Evolutionary conservation across 2,797 vertebrate genomes (phyloP).

Genomic region (Platalea minor): DNA sequence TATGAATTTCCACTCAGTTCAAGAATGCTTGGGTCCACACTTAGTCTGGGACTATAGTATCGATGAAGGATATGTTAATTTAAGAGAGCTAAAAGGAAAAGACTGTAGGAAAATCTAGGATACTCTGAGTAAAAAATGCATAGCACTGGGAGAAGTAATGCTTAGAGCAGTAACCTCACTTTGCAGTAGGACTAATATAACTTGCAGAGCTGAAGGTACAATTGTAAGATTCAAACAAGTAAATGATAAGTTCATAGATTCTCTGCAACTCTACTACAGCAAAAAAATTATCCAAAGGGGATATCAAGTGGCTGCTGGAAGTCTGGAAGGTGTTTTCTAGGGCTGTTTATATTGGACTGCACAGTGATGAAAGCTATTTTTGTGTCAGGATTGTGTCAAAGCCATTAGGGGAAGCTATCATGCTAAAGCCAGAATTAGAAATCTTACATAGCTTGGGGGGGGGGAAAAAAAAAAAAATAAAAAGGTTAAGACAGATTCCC

Average conservation of each 20-base stretch:
- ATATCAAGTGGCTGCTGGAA: background rate
- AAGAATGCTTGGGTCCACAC: background rate
- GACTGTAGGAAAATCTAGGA: background rate
- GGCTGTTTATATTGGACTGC: background rate
- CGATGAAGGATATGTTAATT: background rate
- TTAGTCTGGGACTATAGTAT: background rate
- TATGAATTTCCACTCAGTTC: background rate
- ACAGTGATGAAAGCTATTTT: background rate
- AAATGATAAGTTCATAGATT: background rate
- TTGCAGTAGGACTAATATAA: background rate
- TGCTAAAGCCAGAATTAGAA: background rate
- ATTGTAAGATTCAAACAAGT: background rate
- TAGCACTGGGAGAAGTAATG: background rate
- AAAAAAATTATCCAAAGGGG: background rate
- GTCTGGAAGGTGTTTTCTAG: background rate
- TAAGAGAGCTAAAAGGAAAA: background rate
- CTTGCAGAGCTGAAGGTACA: background rate
- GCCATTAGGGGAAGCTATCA: background rate
- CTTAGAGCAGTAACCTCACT: background rate
- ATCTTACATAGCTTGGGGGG: background rate
- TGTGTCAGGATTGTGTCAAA: background rate
- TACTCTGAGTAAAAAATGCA: background rate
- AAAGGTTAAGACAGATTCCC: background rate
- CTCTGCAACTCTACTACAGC: background rate
- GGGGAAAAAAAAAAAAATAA: background rate